A percentile compares a stretch with the other conserved stretches of the same genome.
Conservation (phyloP, 1,140 invertebrate genomes). For the Leptopilina clavipes region DNA sequence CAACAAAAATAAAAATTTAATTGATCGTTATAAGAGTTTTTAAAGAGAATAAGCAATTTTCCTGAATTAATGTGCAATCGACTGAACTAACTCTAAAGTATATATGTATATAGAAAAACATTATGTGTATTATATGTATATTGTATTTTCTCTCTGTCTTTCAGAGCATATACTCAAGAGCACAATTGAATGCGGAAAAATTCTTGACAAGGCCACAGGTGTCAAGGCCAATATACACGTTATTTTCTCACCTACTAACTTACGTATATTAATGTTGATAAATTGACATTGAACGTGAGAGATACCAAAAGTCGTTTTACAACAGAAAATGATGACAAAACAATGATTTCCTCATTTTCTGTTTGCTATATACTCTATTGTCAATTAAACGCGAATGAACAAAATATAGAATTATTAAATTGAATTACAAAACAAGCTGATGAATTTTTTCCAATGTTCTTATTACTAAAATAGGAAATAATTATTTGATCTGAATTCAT, state of each 20-base stretch:
- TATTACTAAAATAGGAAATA: no score
- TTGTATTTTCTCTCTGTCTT: neutral
- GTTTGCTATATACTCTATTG: neutral
- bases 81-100: neutral
- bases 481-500: no score
- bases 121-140: neutral
- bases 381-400: no score
- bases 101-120: neutral
- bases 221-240: slow-evolving; percentile 60
- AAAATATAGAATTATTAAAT: no score
- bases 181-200: slow-evolving; percentile 66
- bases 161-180: slow-evolving; percentile 41
- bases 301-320: slow-evolving; percentile 17
- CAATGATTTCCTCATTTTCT: slow-evolving; percentile 6
- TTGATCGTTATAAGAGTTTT: slow-evolving; percentile 9
- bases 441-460: no score
- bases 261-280: slow-evolving; percentile 46
- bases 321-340: neutral
- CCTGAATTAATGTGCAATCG: slow-evolving; percentile 15
- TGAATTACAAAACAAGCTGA: no score
- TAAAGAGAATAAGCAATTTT: neutral
- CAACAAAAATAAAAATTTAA: neutral
- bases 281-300: slow-evolving; percentile 22
- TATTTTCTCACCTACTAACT: slow-evolving; percentile 52
- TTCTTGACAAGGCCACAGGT: slow-evolving; percentile 65